Evolutionary conservation across 2,113 vertebrate species (phyloP).

Genomic region (Aphelocoma coerulescens): DNA sequence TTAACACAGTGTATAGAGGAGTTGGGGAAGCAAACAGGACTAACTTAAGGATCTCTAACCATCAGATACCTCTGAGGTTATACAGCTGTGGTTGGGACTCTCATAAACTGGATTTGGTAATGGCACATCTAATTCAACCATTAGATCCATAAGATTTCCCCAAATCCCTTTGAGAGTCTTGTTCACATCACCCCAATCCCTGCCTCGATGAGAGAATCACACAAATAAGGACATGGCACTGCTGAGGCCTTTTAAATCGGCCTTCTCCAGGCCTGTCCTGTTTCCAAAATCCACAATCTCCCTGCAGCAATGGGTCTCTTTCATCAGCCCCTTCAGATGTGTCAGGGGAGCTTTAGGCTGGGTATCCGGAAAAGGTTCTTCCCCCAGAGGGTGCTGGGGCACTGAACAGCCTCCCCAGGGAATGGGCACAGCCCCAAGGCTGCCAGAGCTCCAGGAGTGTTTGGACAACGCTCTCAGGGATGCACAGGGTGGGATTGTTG

Average conservation of each 20-base stretch:
- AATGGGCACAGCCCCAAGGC: fast-evolving
- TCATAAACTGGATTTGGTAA: not conserved
- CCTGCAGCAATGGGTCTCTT: not conserved
- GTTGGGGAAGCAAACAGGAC: not conserved
- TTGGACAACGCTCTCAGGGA: not conserved
- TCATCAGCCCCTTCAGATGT: not conserved
- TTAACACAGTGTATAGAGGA: not conserved
- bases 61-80: not conserved
- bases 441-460: not conserved
- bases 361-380: not conserved
- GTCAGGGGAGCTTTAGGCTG: not conserved
- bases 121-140: not conserved
- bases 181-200: not conserved
- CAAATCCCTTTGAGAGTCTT: not conserved
- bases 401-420: not conserved
- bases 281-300: not conserved
- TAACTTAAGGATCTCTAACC: not conserved
- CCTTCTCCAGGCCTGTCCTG: not conserved
- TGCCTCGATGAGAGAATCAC: fast-evolving
- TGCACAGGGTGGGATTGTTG: not conserved
- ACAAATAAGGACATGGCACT: not conserved
- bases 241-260: not conserved
- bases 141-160: not conserved
- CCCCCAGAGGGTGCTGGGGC: fast-evolving
- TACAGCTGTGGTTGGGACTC: not conserved